Conservation (phyloP, 2,888 invertebrate species). For the Timema cristinae region DNA sequence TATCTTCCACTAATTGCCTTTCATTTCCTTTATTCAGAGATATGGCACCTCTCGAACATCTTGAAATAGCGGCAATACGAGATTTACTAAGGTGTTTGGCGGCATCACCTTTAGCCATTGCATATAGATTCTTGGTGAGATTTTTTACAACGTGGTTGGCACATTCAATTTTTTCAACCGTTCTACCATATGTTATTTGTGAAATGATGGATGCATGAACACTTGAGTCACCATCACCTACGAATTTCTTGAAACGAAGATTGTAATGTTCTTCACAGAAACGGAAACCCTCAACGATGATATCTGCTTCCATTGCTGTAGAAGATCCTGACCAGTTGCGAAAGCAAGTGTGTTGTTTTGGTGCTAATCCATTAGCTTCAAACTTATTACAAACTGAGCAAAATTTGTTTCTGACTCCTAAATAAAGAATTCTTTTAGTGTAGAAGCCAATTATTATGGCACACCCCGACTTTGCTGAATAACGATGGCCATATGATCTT, state of each 20-base stretch:
- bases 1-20: neutral
- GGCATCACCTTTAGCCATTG: neutral
- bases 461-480: slow-evolving; percentile 12
- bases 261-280: slow-evolving; percentile 36
- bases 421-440: slow-evolving; percentile 36
- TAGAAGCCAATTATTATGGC: slow-evolving; percentile 28
- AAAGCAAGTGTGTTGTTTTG: no score
- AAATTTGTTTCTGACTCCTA: slow-evolving; percentile 40
- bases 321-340: no score
- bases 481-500: slow-evolving; percentile 15
- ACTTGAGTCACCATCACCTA: slow-evolving; percentile 42
- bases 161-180: slow-evolving; percentile 39
- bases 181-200: slow-evolving; percentile 33
- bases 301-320: no score
- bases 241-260: slow-evolving; percentile 36
- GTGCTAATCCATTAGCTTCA: slow-evolving; percentile 37
- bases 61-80: neutral
- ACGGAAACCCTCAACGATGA: slow-evolving; percentile 39
- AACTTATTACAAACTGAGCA: slow-evolving; percentile 37
- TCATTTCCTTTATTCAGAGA: neutral
- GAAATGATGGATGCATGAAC: slow-evolving; percentile 37
- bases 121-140: slow-evolving; percentile 14
- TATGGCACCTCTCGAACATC: neutral
- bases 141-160: slow-evolving; percentile 37
- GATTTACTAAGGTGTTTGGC: neutral